phyloP scores from a whole-genome alignment of 2,888 invertebrate genomes.

The Steinernema scapterisci region DNA sequence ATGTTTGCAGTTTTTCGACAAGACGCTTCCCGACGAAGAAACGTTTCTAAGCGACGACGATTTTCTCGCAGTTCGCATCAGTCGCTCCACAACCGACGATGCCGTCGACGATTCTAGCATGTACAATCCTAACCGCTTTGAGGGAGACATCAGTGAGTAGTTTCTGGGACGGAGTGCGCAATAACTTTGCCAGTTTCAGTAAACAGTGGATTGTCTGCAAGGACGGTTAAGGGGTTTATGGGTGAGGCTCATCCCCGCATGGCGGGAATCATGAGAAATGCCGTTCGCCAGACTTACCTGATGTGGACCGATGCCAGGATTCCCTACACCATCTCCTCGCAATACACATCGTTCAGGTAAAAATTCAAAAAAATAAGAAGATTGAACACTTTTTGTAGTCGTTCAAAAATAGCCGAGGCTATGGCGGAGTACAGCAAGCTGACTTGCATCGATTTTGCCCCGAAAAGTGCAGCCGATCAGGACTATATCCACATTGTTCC shows the following conservation, averaged over 20 bases:
- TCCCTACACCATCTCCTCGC: constrained; percentile 65
- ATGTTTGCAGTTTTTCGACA: constrained; percentile 61
- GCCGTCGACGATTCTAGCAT: constrained; percentile 61
- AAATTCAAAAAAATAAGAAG: background rate
- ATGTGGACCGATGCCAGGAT: constrained; percentile 65
- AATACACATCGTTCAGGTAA: constrained; percentile 59
- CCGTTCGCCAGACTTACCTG: constrained; percentile 63
- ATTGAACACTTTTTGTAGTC: constrained; percentile 42
- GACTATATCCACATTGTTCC: constrained; percentile 67
- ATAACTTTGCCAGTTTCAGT: constrained; percentile 46
- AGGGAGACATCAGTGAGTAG: constrained; percentile 63
- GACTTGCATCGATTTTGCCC: constrained; percentile 63
- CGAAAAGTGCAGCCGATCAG: constrained; percentile 60
- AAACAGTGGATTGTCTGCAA: constrained; percentile 53
- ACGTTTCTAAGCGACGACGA: constrained; percentile 57
- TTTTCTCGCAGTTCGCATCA: constrained; percentile 42
- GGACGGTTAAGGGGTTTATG: constrained; percentile 52
- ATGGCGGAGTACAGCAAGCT: constrained; percentile 60
- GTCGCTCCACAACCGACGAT: constrained; percentile 39
- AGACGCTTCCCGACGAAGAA: constrained; percentile 58
- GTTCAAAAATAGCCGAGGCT: constrained; percentile 64
- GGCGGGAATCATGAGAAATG: constrained; percentile 58
- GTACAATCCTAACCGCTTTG: constrained; percentile 62
- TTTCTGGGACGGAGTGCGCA: background rate
- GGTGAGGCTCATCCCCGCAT: constrained; percentile 51